Conservation (phyloP, 1,140 invertebrate genomes). For the Drosophila baimaii region DNA sequence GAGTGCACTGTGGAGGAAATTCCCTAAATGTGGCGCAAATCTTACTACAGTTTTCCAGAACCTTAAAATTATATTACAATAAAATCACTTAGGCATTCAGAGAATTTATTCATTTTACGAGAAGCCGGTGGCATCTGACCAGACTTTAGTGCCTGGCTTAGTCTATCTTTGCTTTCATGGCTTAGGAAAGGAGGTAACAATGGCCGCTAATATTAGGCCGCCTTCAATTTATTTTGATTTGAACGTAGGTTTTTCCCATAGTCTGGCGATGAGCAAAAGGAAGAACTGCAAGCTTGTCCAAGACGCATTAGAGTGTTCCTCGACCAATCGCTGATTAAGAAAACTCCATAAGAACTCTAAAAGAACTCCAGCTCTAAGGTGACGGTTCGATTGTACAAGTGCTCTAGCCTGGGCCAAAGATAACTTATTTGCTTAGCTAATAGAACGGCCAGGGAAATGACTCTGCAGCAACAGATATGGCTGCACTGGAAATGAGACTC, state of each 20-base stretch:
- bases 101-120: neutral
- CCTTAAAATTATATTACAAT: neutral
- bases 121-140: too few species aligned
- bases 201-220: too few species aligned
- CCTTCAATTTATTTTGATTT: neutral
- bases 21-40: neutral
- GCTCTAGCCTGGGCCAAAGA: slow-evolving; percentile 10
- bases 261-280: neutral
- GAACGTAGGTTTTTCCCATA: neutral
- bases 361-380: slow-evolving; percentile 18
- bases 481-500: slow-evolving; percentile 15
- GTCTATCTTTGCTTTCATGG: neutral
- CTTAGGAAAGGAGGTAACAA: too few species aligned
- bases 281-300: slow-evolving; percentile 2
- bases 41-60: neutral
- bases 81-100: neutral
- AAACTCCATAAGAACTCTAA: slow-evolving; percentile 3
- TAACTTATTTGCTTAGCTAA: slow-evolving; percentile 64
- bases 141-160: too few species aligned
- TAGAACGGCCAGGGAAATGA: slow-evolving; percentile 39
- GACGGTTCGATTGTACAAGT: slow-evolving; percentile 61
- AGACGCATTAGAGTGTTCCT: slow-evolving; percentile 26
- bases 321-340: slow-evolving; percentile 26
- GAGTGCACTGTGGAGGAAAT: slow-evolving; percentile 3
- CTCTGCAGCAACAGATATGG: slow-evolving; percentile 19